Base-by-base conservation (phyloP, 2,888 invertebrate genomes). In the Agonopterix subpropinquella region DNA sequence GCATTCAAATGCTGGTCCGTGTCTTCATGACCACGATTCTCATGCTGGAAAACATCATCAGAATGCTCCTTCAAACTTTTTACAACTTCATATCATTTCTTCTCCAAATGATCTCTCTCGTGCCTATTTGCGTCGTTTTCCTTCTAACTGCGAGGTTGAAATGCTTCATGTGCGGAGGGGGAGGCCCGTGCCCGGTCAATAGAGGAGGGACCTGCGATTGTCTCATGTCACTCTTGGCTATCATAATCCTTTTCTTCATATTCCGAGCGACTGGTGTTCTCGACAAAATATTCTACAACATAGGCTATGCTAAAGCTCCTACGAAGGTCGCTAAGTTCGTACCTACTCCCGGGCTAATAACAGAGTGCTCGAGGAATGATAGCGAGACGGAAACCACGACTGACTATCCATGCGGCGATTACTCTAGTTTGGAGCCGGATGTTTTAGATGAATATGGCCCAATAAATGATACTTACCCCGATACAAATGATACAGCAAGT, bases 41-140 rank as follows among this genome's bases (percentile, higher is more conserved):
- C 28, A 82, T 83, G 84, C 47, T 83, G 7, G 86, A 86, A 53
- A 85, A 85, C 53, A 57, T 85, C 2, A 67, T 86, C 49, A 65
- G 81, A 47, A 81, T 82, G 81, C 39, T 81, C 4, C 58, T 84
- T 13, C 84, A 83, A 58, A 80, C 84, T 1, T 9, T 77, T 1
- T 86, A 86, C 63, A 86, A 84, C 63, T 77, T 81, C 49, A 62
- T 84, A 63, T 85, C 84, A 8, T 81, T 81, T 48, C 0, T 82
- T 46, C 60, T 84, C 11, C 85, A 86, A 66, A 66, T 81, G 64
- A 45, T 82, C 51, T 83, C 85, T 0, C 66, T 86, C 0, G 62
- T 85, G 58, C 85, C 85, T 0, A 80, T 86, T 44, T 85, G 85
- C 52, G 46, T 74, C 2, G 77, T 84, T 11, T 85, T 86, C 41